Conservation (phyloP, 2,797 vertebrate species). For the Syngnathus acus region DNA sequence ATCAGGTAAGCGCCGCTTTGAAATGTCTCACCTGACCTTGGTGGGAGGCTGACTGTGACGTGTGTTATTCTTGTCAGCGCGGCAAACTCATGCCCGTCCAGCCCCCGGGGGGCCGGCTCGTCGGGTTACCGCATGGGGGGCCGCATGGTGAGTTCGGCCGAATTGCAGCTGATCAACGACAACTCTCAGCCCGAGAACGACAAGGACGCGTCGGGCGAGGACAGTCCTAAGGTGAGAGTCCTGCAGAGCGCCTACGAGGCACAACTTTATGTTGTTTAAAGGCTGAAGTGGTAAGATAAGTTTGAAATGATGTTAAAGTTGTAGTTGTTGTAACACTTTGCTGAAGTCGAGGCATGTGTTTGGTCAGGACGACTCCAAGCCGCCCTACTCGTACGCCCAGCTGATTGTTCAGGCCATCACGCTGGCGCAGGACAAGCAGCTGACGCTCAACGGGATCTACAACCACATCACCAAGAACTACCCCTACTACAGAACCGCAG, state of each 20-base stretch:
- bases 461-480: conserved; percentile 98
- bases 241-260: background rate
- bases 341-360: background rate
- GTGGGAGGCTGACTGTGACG: too few species aligned
- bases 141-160: conserved; percentile 77
- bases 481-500: conserved; percentile 92
- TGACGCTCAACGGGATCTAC: conserved; percentile 95
- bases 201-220: conserved; percentile 90
- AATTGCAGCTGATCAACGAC: conserved; percentile 88
- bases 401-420: conserved; percentile 95
- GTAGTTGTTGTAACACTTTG: too few species aligned
- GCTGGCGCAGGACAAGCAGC: conserved; percentile 90
- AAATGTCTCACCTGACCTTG: background rate
- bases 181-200: conserved; percentile 90
- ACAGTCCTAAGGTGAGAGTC: conserved; percentile 89
- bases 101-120: conserved; percentile 90
- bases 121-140: conserved; percentile 91
- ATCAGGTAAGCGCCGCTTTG: conserved; percentile 77
- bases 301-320: too few species aligned
- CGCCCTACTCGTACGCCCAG: conserved; percentile 96
- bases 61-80: conserved; percentile 65
- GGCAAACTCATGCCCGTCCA: conserved; percentile 96
- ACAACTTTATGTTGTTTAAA: too few species aligned
- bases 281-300: too few species aligned
- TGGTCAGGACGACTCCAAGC: conserved; percentile 89